phyloP scores from a whole-genome alignment of 2,888 invertebrate genomes.

The Leptogaster cylindrica region DNA sequence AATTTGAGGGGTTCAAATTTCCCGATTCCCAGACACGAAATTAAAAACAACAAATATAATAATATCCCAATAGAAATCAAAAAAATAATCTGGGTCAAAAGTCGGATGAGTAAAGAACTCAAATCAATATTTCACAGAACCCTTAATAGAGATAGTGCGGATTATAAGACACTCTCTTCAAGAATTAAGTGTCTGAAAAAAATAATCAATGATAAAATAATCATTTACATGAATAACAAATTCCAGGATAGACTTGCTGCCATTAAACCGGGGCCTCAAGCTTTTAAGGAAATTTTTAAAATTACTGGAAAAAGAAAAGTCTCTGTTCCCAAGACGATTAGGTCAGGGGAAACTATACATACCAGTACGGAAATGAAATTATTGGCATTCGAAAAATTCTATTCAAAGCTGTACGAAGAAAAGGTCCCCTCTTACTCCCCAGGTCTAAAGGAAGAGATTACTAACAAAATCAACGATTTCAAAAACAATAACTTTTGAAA shows the following conservation, averaged over 20 bases:
- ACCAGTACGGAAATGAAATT: not conserved
- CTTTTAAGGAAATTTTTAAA: not conserved
- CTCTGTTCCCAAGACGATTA: not conserved
- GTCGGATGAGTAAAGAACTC: not conserved
- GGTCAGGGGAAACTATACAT: not conserved
- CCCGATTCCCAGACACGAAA: too few species aligned
- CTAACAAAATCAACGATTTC: not conserved
- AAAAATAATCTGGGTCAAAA: too few species aligned
- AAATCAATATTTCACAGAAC: not conserved
- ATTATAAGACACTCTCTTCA: not conserved
- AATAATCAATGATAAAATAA: not conserved
- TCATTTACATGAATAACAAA: not conserved
- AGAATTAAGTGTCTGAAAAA: slow-evolving; percentile 7
- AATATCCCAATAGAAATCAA: too few species aligned
- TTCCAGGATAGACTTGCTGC: not conserved
- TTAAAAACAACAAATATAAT: too few species aligned
- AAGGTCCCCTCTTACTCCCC: not conserved
- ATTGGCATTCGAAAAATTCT: not conserved
- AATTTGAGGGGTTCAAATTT: too few species aligned
- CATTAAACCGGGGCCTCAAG: not conserved
- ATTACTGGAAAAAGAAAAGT: not conserved
- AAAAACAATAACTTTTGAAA: not conserved
- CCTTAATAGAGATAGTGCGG: not conserved
- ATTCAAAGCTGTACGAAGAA: not conserved
- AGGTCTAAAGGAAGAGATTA: not conserved